Evolutionary conservation across 2,888 invertebrate species (phyloP).

Genomic region (Parapristionchus giblindavisi): DNA sequence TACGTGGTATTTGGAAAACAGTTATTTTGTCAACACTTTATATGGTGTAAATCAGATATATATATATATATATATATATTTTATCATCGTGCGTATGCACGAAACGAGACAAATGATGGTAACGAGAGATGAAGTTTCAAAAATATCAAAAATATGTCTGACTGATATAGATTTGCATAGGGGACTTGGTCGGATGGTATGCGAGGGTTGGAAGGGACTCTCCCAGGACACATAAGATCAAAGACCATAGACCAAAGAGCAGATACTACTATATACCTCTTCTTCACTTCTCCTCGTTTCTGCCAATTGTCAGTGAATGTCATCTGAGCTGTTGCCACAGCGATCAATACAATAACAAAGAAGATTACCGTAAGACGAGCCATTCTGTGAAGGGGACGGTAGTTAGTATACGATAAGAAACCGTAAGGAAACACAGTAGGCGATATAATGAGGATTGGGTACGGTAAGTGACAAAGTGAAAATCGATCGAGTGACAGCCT

Average conservation of each 20-base stretch:
- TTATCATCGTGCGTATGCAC: not conserved
- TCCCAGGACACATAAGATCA: no score
- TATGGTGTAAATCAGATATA: no score
- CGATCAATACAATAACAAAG: constrained; percentile 18
- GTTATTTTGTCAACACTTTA: no score
- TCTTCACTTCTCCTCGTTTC: constrained; percentile 28
- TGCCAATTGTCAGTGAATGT: constrained; percentile 40
- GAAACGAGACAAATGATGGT: not conserved
- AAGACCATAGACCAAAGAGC: no score
- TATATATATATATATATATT: no score
- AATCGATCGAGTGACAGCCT: not conserved
- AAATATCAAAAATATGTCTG: no score
- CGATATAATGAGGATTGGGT: not conserved
- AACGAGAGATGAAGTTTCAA: no score
- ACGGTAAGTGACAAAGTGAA: constrained; percentile 17
- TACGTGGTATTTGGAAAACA: no score
- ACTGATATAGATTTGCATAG: no score
- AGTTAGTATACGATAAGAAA: not conserved
- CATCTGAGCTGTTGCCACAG: constrained; percentile 26
- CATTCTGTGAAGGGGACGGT: not conserved
- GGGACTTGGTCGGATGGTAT: no score
- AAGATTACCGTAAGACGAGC: constrained; percentile 26
- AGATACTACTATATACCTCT: no score
- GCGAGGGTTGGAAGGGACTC: no score
- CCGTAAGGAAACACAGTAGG: not conserved